phyloP scores from a whole-genome alignment of 2,888 invertebrate species.

The Empis stercorea region DNA sequence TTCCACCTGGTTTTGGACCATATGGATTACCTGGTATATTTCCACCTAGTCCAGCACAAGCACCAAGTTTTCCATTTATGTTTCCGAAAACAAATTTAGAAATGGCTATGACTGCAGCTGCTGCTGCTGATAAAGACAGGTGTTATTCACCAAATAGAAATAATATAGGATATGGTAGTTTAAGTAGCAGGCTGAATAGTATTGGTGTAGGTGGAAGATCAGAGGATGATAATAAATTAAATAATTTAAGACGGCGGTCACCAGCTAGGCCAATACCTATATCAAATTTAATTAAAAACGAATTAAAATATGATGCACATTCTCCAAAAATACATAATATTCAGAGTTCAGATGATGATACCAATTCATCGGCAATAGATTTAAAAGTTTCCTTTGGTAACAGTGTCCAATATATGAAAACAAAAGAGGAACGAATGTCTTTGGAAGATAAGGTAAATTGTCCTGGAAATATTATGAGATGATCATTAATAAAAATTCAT shows the following conservation, averaged over 20 bases:
- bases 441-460: constrained; percentile 30
- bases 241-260: constrained; percentile 37
- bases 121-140: constrained; percentile 37
- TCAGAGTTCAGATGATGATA: constrained; percentile 17
- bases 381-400: constrained; percentile 20
- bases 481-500: not conserved
- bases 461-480: not conserved
- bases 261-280: constrained; percentile 36
- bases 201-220: constrained; percentile 37
- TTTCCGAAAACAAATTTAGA: constrained; percentile 44
- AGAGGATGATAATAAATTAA: too few relatives aligned
- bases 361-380: constrained; percentile 15
- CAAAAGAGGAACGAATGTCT: constrained; percentile 24
- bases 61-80: constrained; percentile 39
- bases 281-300: constrained; percentile 38
- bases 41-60: constrained; percentile 39
- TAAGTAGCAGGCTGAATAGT: not conserved
- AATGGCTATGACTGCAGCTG: constrained; percentile 37
- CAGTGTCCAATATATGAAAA: constrained; percentile 32
- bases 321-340: constrained; percentile 12
- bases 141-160: constrained; percentile 40
- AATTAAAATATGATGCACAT: not conserved
- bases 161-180: not conserved
- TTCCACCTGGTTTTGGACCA: constrained; percentile 48
- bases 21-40: constrained; percentile 44